Evolutionary conservation across 30 jellyfish, hydroid and myxozoan genomes (phyloP).

Genomic region (Cassiopea xamachana): DNA sequence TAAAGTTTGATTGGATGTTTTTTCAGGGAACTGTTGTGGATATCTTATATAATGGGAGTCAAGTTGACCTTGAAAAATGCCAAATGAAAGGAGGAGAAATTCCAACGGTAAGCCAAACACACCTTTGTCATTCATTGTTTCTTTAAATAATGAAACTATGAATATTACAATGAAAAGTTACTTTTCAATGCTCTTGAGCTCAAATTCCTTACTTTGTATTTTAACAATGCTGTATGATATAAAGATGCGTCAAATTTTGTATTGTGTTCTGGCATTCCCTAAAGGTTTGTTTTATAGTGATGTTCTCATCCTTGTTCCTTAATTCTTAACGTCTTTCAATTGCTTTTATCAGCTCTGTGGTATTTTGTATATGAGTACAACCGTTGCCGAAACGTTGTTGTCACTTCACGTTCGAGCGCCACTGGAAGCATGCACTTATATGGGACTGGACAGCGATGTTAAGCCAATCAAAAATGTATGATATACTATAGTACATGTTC

Average conservation of each 20-base stretch:
- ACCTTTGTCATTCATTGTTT: too few relatives aligned
- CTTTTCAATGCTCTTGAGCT: too few relatives aligned
- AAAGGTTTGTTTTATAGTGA: background rate
- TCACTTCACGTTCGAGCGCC: conserved; percentile 87
- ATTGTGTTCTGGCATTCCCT: background rate
- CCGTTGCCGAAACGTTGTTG: conserved; percentile 80
- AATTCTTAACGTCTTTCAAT: background rate
- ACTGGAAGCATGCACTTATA: conserved; percentile 90
- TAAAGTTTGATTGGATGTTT: background rate
- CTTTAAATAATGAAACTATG: too few relatives aligned
- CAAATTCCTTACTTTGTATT: too few relatives aligned
- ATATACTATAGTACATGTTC: too few relatives aligned
- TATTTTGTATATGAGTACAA: conserved; percentile 74
- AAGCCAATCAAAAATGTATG: conserved; percentile 78
- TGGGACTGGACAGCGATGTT: conserved; percentile 92
- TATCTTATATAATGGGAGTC: conserved; percentile 82
- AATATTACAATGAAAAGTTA: too few relatives aligned
- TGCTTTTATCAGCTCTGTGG: conserved; percentile 74
- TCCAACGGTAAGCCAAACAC: conserved; percentile 73
- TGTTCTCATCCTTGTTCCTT: background rate
- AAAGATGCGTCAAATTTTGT: too few relatives aligned
- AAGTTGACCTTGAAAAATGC: conserved; percentile 51
- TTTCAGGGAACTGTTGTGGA: conserved; percentile 79
- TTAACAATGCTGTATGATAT: too few relatives aligned
- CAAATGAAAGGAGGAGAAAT: conserved; percentile 65